A percentile compares a stretch with the other conserved stretches of the same genome.
Evolutionary conservation across 2,797 vertebrate species (phyloP).

Genomic region (Neostethus bicornis): DNA sequence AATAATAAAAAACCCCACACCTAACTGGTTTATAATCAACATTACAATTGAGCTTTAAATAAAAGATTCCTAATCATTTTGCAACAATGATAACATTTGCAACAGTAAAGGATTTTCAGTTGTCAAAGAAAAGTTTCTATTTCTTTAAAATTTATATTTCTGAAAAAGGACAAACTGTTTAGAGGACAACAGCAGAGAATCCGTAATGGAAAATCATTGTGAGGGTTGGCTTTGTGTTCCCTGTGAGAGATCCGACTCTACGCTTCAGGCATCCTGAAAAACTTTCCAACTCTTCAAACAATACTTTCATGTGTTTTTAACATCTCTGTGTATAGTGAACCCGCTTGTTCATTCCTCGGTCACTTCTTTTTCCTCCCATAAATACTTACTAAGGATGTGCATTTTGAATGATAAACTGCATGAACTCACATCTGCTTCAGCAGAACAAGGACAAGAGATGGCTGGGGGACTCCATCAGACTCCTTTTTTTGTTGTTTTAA

Average conservation of each 20-base stretch:
- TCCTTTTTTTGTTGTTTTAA: slow-evolving; percentile 23
- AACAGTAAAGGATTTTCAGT: slow-evolving; percentile 30
- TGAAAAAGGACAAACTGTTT: slow-evolving; percentile 16
- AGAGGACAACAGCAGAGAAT: slow-evolving; percentile 23
- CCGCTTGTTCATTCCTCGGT: slow-evolving; percentile 13
- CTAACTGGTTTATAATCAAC: too few relatives aligned
- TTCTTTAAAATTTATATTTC: slow-evolving; percentile 18
- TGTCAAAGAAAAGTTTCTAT: slow-evolving; percentile 13
- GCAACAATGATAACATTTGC: slow-evolving; percentile 40
- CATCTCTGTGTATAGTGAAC: slow-evolving; percentile 33
- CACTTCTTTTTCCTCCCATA: slow-evolving; percentile 20
- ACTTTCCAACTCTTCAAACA: slow-evolving; percentile 35
- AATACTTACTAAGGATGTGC: slow-evolving; percentile 21
- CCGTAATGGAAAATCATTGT: slow-evolving; percentile 36
- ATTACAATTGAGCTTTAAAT: too few relatives aligned
- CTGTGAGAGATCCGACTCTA: slow-evolving; percentile 43
- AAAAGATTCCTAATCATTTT: slow-evolving; percentile 13
- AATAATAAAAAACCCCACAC: too few relatives aligned
- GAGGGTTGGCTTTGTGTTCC: slow-evolving; percentile 34
- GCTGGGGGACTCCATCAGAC: slow-evolving; percentile 16
- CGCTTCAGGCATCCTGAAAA: slow-evolving; percentile 33
- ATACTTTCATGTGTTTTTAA: slow-evolving; percentile 33
- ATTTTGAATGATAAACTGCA: slow-evolving; percentile 39
- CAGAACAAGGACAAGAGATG: slow-evolving; percentile 16
- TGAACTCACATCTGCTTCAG: slow-evolving; percentile 21